Evolutionary conservation across 2,888 invertebrate genomes (phyloP).

Genomic region (Teleiodes luculella): DNA sequence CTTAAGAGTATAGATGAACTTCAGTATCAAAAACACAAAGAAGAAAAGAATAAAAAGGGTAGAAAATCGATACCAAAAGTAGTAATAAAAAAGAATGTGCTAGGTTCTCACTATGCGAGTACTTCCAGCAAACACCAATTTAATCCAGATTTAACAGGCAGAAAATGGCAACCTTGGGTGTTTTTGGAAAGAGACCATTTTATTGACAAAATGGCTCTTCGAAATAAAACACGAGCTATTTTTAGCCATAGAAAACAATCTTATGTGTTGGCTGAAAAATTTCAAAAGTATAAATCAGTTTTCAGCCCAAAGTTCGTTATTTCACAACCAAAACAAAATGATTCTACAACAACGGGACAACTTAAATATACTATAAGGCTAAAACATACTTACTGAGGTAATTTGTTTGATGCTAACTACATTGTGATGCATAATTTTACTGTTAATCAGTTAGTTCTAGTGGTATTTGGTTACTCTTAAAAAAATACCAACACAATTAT

Average conservation of each 20-base stretch:
- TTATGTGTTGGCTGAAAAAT: conserved; percentile 62
- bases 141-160: conserved; percentile 70
- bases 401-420: conserved; percentile 30
- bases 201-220: conserved; percentile 68
- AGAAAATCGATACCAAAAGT: conserved; percentile 68
- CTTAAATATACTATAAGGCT: conserved; percentile 69
- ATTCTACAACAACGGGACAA: conserved; percentile 48
- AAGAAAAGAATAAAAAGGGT: conserved; percentile 57
- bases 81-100: conserved; percentile 68
- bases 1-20: conserved; percentile 73
- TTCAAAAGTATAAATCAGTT: conserved; percentile 64
- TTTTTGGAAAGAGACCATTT: conserved; percentile 66
- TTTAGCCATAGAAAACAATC: conserved; percentile 60
- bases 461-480: not conserved
- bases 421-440: not conserved
- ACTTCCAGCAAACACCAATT: conserved; percentile 45
- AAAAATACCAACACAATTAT: not conserved
- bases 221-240: conserved; percentile 59
- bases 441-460: not conserved
- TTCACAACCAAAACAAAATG: conserved; percentile 54
- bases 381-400: conserved; percentile 56
- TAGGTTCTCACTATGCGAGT: conserved; percentile 72
- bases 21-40: conserved; percentile 63
- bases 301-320: conserved; percentile 63
- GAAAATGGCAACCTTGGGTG: conserved; percentile 76